Percentiles rank a stretch among this genome's conserved stretches.
phyloP scores from a whole-genome alignment of 2,797 vertebrate species.

The Sandelia bainsii region DNA sequence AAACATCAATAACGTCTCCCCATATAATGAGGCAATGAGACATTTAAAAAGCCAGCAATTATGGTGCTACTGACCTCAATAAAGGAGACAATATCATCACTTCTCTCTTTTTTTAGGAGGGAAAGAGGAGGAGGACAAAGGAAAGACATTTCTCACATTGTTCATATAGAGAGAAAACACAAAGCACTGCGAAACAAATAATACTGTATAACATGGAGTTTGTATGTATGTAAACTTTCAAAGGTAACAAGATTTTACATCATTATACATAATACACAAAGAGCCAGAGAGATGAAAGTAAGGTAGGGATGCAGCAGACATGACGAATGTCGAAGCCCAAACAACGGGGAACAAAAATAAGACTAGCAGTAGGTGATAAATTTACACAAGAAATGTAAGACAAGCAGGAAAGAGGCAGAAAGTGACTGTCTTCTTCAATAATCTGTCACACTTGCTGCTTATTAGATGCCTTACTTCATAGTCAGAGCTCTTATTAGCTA shows the following conservation, averaged over 20 bases:
- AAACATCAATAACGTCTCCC: conserved; percentile 55
- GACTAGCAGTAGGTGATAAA: neutral
- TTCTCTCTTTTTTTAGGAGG: conserved; percentile 43
- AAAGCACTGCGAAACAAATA: neutral
- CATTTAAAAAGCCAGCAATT: conserved; percentile 73
- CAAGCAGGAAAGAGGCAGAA: conserved; percentile 12
- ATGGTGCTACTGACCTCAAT: conserved; percentile 67
- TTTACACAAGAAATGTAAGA: conserved; percentile 2
- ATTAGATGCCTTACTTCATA: conserved; percentile 49
- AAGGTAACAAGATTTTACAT: neutral
- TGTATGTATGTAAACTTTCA: neutral
- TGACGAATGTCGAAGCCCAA: neutral
- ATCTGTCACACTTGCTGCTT: conserved; percentile 45
- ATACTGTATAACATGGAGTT: conserved; percentile 1
- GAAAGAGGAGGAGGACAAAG: conserved; percentile 13
- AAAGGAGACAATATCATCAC: conserved; percentile 56
- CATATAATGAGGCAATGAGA: conserved; percentile 58
- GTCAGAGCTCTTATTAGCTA: conserved; percentile 61
- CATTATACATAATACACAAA: neutral
- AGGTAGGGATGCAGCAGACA: neutral
- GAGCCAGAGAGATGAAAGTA: neutral
- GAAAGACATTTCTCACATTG: conserved; percentile 14
- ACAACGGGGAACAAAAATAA: conserved; percentile 1
- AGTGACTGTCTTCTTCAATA: conserved; percentile 38
- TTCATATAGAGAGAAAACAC: neutral